These are phyloP conservation scores for Ophioderma brevispina DNA, from an alignment of 35 echinoderm and acorn worm species.

Conservation along the genomic window DNA sequence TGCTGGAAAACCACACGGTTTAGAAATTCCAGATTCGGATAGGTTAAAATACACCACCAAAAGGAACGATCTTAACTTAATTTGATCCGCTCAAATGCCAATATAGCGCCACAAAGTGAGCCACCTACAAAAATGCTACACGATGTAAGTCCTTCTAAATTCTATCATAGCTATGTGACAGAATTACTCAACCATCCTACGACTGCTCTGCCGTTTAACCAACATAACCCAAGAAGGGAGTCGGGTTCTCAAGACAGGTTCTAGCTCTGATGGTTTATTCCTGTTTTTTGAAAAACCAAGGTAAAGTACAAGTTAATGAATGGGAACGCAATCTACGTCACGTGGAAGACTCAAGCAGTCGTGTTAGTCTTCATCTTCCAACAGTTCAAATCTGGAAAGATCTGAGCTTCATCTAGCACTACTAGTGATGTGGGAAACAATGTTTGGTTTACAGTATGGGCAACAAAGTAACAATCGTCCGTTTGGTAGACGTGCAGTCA, in stretches of 20 bases:
- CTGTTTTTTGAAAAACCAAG: not conserved
- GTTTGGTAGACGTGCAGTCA: no score
- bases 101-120: not conserved
- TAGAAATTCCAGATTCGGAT: not conserved
- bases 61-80: conserved; percentile 4
- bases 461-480: no score
- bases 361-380: not conserved
- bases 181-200: not conserved
- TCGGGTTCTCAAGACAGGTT: not conserved
- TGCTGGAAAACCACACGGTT: conserved; percentile 21
- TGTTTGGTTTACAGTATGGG: no score
- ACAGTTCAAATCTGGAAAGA: not conserved
- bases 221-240: not conserved
- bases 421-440: not conserved
- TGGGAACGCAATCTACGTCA: not conserved
- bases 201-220: not conserved
- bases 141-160: not conserved
- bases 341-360: not conserved
- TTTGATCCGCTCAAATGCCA: conserved; percentile 14
- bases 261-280: not conserved
- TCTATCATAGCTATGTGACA: not conserved
- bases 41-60: not conserved
- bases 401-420: not conserved
- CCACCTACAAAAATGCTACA: not conserved
- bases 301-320: not conserved